phyloP scores from a whole-genome alignment of 2,888 invertebrate genomes.

The Drosophila kokeensis region DNA sequence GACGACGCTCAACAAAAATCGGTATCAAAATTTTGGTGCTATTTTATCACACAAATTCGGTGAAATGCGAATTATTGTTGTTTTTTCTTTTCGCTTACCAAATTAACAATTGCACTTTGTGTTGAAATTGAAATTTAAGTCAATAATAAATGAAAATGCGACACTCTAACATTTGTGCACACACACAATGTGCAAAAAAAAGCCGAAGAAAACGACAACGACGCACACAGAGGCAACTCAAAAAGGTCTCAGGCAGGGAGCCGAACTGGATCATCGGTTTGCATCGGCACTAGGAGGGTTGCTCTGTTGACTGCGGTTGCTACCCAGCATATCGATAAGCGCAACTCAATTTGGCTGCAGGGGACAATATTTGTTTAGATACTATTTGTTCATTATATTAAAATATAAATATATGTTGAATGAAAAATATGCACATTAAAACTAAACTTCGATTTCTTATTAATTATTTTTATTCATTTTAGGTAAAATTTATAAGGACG shows the following conservation, averaged over 20 bases:
- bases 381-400: background rate
- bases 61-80: background rate
- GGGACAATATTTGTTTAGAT: background rate
- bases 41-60: conserved; percentile 13
- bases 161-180: conserved; percentile 7
- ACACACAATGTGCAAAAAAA: conserved; percentile 56
- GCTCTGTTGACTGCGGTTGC: background rate
- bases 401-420: background rate
- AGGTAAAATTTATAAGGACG: background rate
- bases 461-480: background rate
- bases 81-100: conserved; percentile 29
- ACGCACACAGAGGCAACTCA: conserved; percentile 45
- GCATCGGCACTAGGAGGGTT: conserved; percentile 4
- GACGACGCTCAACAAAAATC: conserved; percentile 44
- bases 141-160: conserved; percentile 15
- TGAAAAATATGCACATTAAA: background rate
- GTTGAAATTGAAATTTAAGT: conserved; percentile 15
- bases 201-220: conserved; percentile 56
- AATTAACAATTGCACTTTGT: background rate
- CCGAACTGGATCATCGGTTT: conserved; percentile 14
- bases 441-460: background rate
- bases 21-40: conserved; percentile 29
- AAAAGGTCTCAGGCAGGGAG: conserved; percentile 11
- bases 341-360: background rate
- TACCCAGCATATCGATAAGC: conserved; percentile 2